phyloP scores from a whole-genome alignment of 1,140 invertebrate genomes.

The Oscheius sp. region DNA sequence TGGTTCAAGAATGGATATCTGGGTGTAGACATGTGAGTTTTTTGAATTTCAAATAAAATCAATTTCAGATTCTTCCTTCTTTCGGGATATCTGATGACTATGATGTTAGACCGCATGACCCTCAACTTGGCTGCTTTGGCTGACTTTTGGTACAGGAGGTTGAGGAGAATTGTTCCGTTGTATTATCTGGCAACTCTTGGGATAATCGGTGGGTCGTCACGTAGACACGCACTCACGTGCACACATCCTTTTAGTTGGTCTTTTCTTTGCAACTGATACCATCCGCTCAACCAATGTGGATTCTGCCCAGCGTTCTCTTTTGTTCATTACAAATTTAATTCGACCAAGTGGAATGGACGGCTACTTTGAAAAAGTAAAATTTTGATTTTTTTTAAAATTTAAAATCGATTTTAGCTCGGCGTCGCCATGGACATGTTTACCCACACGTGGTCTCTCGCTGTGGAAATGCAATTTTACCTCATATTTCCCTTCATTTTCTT shows the following conservation, averaged over 20 bases:
- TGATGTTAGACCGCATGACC: neutral
- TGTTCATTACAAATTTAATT: conserved; percentile 2
- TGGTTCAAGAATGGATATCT: conserved; percentile 16
- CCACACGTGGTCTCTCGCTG: conserved; percentile 21
- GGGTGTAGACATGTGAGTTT: conserved; percentile 24
- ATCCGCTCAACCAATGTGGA: neutral
- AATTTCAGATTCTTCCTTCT: conserved; percentile 20
- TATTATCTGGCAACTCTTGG: neutral
- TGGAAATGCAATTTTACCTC: conserved; percentile 16
- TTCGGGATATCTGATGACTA: conserved; percentile 20
- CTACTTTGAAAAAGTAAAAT: conserved; percentile 15
- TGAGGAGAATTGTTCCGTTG: conserved; percentile 2
- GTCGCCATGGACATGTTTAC: neutral
- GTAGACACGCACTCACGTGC: neutral
- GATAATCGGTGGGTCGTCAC: neutral
- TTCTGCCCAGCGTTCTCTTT: neutral
- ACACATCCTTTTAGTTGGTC: neutral
- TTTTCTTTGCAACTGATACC: neutral
- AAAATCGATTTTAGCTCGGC: neutral
- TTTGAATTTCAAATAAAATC: neutral
- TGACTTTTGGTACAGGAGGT: conserved; percentile 1
- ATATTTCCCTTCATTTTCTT: conserved; percentile 11
- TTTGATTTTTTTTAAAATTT: neutral
- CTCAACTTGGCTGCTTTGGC: neutral
- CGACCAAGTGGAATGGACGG: neutral